phyloP scores from a whole-genome alignment of 35 echinoderm and acorn worm genomes.

The Patiria miniata region DNA sequence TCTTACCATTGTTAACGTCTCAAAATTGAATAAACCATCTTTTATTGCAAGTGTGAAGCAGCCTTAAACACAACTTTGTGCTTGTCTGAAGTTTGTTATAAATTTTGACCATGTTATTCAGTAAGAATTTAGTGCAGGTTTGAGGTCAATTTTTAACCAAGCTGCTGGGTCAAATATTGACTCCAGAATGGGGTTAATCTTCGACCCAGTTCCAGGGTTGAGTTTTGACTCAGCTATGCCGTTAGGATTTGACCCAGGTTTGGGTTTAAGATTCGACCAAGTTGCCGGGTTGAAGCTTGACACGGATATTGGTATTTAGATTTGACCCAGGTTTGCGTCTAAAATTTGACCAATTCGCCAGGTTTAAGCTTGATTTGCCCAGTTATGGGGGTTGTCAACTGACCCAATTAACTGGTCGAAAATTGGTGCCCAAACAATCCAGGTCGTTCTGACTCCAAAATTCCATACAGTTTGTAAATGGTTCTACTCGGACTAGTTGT shows the following conservation, averaged over 20 bases:
- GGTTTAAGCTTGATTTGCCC: no score
- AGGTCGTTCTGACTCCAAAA: not conserved
- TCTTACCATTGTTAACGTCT: not conserved
- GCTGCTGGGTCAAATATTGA: not conserved
- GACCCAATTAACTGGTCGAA: not conserved
- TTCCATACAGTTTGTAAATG: no score
- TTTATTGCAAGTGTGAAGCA: not conserved
- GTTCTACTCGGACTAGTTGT: no score
- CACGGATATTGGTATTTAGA: not conserved
- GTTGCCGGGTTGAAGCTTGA: not conserved
- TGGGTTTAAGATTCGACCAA: not conserved
- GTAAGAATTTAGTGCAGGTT: not conserved
- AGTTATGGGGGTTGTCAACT: not conserved
- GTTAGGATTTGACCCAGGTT: not conserved
- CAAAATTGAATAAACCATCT: not conserved
- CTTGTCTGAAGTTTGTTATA: no score
- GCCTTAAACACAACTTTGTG: not conserved
- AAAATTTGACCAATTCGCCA: not conserved
- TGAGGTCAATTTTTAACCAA: not conserved
- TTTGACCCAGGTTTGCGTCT: not conserved
- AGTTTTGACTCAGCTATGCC: not conserved
- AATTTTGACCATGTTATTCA: not conserved
- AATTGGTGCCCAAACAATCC: not conserved
- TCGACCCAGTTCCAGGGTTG: not conserved
- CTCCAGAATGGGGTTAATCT: not conserved